Evolutionary conservation across 1,140 invertebrate genomes (phyloP).

Genomic region (Drosophila malerkotliana): DNA sequence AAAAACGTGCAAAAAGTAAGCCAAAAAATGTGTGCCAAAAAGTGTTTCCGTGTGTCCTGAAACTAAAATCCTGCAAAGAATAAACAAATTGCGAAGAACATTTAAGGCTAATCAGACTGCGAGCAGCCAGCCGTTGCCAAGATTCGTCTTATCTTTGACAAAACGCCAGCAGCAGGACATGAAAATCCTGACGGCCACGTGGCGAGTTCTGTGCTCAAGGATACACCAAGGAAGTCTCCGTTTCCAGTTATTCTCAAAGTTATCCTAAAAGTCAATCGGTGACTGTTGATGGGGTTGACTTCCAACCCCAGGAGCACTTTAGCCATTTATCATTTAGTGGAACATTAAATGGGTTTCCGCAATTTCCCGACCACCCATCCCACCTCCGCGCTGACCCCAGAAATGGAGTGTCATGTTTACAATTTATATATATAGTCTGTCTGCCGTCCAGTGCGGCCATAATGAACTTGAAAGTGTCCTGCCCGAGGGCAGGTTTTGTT

Average conservation of each 20-base stretch:
- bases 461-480: conserved; percentile 71
- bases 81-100: conserved; percentile 43
- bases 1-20: conserved; percentile 59
- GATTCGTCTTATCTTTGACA: conserved; percentile 60
- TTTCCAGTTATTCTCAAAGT: conserved; percentile 30
- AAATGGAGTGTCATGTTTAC: conserved; percentile 37
- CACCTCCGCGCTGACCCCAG: conserved; percentile 14
- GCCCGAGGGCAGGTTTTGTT: conserved; percentile 49
- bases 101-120: conserved; percentile 46
- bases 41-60: conserved; percentile 45
- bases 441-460: conserved; percentile 31
- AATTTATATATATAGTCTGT: conserved; percentile 38
- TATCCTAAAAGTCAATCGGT: conserved; percentile 68
- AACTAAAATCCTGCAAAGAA: conserved; percentile 6
- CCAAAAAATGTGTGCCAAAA: conserved; percentile 51
- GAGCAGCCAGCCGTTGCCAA: conserved; percentile 22
- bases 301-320: conserved; percentile 22
- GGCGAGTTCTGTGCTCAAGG: conserved; percentile 11
- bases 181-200: conserved; percentile 8
- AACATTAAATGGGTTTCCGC: conserved; percentile 74
- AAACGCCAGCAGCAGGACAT: conserved; percentile 58
- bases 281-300: conserved; percentile 55
- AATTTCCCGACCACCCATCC: conserved; percentile 53
- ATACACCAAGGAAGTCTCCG: conserved; percentile 29
- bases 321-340: conserved; percentile 76